A percentile compares a stretch with the other conserved stretches of the same genome.
Evolutionary conservation across 2,888 invertebrate genomes (phyloP).

Genomic region (Macrophya annulata): DNA sequence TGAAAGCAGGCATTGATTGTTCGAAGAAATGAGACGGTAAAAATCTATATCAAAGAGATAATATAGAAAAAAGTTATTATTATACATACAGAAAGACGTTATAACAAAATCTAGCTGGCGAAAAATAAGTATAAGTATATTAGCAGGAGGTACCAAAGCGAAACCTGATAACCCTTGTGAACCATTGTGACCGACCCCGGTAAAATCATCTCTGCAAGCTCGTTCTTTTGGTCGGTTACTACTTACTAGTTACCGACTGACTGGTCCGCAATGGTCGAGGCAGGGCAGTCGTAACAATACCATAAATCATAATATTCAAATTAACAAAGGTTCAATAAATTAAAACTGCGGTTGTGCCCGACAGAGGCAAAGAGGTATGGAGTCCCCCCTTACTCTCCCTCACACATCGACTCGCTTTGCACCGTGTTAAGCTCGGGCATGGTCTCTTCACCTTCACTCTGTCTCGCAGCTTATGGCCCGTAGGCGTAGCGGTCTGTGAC

Average conservation of each 20-base stretch:
- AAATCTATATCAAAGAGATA: background rate
- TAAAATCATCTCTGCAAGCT: conserved; percentile 40
- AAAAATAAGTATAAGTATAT: conserved; percentile 32
- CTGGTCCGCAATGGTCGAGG: conserved; percentile 57
- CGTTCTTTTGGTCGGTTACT: conserved; percentile 38
- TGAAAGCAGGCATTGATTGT: background rate
- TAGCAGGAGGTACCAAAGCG: conserved; percentile 46
- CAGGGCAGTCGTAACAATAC: conserved; percentile 67
- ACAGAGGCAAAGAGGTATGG: conserved; percentile 59
- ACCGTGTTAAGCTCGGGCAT: conserved; percentile 61
- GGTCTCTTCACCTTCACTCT: conserved; percentile 55
- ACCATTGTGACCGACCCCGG: conserved; percentile 44
- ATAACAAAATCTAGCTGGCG: background rate
- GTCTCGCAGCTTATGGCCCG: conserved; percentile 59
- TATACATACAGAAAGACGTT: background rate
- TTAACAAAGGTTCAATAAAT: conserved; percentile 71
- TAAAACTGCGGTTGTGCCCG: conserved; percentile 66
- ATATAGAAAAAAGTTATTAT: background rate
- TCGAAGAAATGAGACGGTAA: background rate
- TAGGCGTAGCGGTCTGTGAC: conserved; percentile 60
- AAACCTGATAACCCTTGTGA: conserved; percentile 54
- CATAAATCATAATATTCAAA: conserved; percentile 71
- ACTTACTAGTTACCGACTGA: conserved; percentile 54
- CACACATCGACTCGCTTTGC: conserved; percentile 56
- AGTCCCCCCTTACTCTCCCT: conserved; percentile 48